Percentiles rank a stretch among this genome's conserved stretches.
These are phyloP conservation scores for Felis chaus DNA, from an alignment of 2,113 vertebrate species.

Conservation along the genomic window DNA sequence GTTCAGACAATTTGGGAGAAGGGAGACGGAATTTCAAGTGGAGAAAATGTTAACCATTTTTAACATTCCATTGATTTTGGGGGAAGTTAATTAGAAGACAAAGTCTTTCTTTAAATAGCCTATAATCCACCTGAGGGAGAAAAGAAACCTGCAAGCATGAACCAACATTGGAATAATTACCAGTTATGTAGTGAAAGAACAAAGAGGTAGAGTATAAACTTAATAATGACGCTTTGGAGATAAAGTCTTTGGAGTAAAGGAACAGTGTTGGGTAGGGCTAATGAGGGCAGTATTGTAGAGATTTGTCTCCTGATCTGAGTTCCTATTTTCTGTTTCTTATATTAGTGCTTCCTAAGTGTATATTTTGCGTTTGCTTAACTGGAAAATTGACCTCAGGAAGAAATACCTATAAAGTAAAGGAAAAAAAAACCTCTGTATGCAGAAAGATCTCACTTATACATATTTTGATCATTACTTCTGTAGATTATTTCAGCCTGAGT, in stretches of 20 bases:
- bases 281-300: background rate
- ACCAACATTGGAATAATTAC: constrained; percentile 11
- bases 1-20: background rate
- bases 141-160: constrained; percentile 16
- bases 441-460: background rate
- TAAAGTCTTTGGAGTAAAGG: background rate
- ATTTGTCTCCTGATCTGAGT: background rate
- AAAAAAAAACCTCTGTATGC: background rate
- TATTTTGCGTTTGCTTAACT: background rate
- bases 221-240: constrained; percentile 8
- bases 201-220: background rate
- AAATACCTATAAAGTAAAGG: background rate
- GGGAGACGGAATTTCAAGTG: background rate
- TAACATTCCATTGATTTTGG: constrained; percentile 11
- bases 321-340: background rate
- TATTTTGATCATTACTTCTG: background rate
- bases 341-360: background rate
- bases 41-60: background rate
- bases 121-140: background rate
- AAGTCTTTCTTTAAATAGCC: constrained; percentile 12
- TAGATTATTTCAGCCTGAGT: background rate
- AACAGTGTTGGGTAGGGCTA: background rate
- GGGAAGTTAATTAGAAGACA: background rate
- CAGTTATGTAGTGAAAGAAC: background rate
- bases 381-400: background rate